phyloP scores from a whole-genome alignment of 2,113 vertebrate species.

The Mustela nigripes region DNA sequence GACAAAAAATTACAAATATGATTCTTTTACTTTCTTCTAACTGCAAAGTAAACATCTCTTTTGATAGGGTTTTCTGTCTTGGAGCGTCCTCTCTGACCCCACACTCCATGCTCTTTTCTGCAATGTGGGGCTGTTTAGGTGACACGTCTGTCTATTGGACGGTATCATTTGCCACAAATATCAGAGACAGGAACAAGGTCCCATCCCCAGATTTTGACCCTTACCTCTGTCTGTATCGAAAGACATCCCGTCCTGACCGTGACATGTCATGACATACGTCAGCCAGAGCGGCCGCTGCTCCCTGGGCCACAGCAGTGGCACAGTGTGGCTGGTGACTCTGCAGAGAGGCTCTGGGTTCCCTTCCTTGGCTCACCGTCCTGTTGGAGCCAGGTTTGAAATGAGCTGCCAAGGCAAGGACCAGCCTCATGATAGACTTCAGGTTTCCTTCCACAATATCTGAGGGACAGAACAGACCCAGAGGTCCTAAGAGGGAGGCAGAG shows the following conservation, averaged over 20 bases:
- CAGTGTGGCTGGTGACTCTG: constrained; percentile 91
- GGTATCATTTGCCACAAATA: not conserved
- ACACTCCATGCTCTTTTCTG: not conserved
- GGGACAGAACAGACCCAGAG: constrained; percentile 54
- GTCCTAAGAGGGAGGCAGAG: not conserved
- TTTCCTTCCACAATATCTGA: constrained; percentile 98
- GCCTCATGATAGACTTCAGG: constrained; percentile 97
- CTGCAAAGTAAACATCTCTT: constrained; percentile 19
- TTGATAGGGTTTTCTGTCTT: not conserved
- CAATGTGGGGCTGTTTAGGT: not conserved
- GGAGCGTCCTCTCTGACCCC: not conserved
- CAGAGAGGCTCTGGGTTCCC: constrained; percentile 41
- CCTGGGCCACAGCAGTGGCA: constrained; percentile 94
- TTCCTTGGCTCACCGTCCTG: constrained; percentile 79
- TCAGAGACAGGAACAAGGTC: not conserved
- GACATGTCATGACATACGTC: constrained; percentile 94
- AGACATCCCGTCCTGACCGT: constrained; percentile 88
- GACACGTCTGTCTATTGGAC: not conserved
- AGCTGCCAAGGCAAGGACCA: constrained; percentile 97
- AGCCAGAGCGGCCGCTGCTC: constrained; percentile 92
- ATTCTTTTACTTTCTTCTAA: constrained; percentile 36
- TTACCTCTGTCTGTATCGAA: constrained; percentile 93
- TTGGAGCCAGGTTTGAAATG: constrained; percentile 95
- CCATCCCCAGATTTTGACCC: not conserved
- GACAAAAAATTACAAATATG: not conserved